Evolutionary conservation across 2,113 vertebrate genomes (phyloP).

Genomic region (Leucopternis melanops): DNA sequence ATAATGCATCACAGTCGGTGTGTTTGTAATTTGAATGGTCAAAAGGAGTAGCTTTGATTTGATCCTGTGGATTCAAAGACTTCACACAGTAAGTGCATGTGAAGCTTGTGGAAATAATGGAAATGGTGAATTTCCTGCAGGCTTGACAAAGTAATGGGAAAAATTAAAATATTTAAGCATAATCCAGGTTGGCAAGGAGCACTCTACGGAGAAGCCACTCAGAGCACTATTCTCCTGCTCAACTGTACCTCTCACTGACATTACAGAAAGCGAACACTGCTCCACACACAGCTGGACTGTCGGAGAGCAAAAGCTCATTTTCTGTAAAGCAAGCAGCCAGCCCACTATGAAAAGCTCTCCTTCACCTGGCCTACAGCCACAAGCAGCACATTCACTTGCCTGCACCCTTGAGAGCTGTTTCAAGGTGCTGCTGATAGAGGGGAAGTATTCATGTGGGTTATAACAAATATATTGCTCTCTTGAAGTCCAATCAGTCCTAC

Average conservation of each 20-base stretch:
- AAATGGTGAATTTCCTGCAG: neutral
- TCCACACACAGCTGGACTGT: neutral
- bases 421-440: neutral
- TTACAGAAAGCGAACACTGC: neutral
- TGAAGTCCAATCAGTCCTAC: neutral
- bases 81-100: neutral
- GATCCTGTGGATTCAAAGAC: neutral
- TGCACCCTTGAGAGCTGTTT: neutral
- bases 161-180: neutral
- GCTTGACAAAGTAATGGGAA: neutral
- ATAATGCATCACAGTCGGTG: neutral
- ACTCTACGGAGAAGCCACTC: neutral
- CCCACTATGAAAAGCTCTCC: neutral
- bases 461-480: neutral
- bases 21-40: neutral
- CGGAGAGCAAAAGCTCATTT: neutral
- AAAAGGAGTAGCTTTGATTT: neutral
- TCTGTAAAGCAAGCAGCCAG: neutral
- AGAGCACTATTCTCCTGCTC: neutral
- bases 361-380: neutral
- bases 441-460: neutral
- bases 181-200: neutral
- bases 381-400: neutral
- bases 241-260: neutral
- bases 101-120: neutral